Conservation (phyloP, 2,797 vertebrate species). For the Sylvilagus floridanus region DNA sequence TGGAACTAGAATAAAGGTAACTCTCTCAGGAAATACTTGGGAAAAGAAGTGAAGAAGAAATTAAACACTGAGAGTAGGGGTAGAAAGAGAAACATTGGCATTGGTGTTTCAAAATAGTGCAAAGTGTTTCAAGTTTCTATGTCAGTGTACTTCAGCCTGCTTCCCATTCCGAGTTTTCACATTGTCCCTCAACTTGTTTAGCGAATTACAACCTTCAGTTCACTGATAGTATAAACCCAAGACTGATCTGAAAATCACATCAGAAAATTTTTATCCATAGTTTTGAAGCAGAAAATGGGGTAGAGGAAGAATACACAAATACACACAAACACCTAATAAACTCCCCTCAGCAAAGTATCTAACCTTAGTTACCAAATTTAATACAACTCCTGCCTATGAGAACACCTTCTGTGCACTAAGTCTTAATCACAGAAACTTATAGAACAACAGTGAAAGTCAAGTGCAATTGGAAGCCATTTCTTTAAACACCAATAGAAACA, state of each 20-base stretch:
- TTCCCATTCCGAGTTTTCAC: not conserved
- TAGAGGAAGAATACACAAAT: not conserved
- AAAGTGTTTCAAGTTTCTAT: not conserved
- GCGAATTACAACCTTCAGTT: not conserved
- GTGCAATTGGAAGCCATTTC: not conserved
- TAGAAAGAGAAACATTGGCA: slow-evolving; percentile 18
- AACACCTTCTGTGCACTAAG: not conserved
- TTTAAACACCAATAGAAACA: not conserved
- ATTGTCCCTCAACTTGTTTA: not conserved
- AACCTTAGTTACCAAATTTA: slow-evolving; percentile 29
- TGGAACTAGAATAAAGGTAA: slow-evolving; percentile 30
- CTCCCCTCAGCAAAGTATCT: not conserved
- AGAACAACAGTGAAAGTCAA: slow-evolving; percentile 42
- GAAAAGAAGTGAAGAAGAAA: slow-evolving; percentile 41
- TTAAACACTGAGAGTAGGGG: not conserved
- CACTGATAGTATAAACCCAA: not conserved
- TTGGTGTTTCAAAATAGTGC: slow-evolving; percentile 16
- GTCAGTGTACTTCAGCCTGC: not conserved
- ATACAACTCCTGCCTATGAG: not conserved
- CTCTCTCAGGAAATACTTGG: not conserved
- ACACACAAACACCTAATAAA: not conserved
- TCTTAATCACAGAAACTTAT: not conserved
- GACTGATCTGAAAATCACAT: slow-evolving; percentile 1
- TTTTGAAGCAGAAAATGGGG: not conserved
- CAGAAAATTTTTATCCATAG: not conserved